Percentiles rank a stretch among this genome's conserved stretches.
Evolutionary conservation across 2,113 vertebrate species (phyloP).

Genomic region (Epinephelus lanceolatus): DNA sequence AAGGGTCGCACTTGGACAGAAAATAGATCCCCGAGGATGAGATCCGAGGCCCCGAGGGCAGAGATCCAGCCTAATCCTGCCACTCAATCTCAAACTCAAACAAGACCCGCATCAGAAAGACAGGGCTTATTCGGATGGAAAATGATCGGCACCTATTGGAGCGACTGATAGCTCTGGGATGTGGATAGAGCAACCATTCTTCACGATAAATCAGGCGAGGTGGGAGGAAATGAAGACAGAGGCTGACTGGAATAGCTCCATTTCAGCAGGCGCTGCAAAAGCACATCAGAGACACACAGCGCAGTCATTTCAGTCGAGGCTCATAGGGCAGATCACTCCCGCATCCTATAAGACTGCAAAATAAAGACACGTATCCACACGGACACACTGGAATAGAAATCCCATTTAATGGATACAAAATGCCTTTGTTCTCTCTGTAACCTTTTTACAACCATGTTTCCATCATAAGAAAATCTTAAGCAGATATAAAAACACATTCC

Average conservation of each 20-base stretch:
- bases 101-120: conserved; percentile 41
- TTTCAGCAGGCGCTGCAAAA: conserved; percentile 42
- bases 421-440: not conserved
- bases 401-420: conserved; percentile 18
- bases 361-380: conserved; percentile 11
- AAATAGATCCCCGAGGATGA: conserved; percentile 43
- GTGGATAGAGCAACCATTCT: conserved; percentile 67
- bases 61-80: conserved; percentile 61
- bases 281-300: conserved; percentile 37
- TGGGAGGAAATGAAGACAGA: conserved; percentile 45
- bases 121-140: conserved; percentile 48
- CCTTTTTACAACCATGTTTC: not conserved
- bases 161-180: conserved; percentile 49
- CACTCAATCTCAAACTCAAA: conserved; percentile 69
- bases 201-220: conserved; percentile 59
- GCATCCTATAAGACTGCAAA: conserved; percentile 41
- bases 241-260: conserved; percentile 63
- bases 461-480: conserved; percentile 23
- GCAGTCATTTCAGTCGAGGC: conserved; percentile 37
- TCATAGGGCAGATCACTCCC: conserved; percentile 16
- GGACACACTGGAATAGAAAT: not conserved
- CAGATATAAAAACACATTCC: conserved; percentile 41
- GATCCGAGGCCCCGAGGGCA: conserved; percentile 53
- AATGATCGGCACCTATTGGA: conserved; percentile 56
- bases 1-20: conserved; percentile 43